Base-by-base conservation (phyloP, 2,888 invertebrate species). In the Acanthacorydalis orientalis region DNA sequence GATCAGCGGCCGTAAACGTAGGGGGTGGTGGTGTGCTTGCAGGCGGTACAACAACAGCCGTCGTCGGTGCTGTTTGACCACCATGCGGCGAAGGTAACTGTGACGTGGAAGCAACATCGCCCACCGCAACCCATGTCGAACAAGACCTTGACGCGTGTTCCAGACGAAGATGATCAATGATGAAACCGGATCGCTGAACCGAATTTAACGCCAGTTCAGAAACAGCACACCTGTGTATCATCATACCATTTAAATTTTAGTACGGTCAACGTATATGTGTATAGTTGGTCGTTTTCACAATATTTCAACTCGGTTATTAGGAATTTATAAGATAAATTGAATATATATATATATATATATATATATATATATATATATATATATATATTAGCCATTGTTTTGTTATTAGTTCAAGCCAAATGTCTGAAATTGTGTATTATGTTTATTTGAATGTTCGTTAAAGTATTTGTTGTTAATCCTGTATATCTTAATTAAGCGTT, bases 121-220 rank as follows among this genome's bases (percentile, higher is more conserved):
- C 88, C 2, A 87, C 86, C 53, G 81, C 87, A 1, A 87, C 88
- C 87, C 88, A 88, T 0, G 87, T 88, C 52, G 85, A 85, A 64
- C 87, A 86, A 0, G 86, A 86, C 4, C 88, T 70, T 9, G 74
- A 77, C 15, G 74, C 69, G 49, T 72, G 70, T 48, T 79, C 78
- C 51, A 81, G 64, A 44, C 76, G 67, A 2, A 73, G 68, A 50
- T 75, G 72, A 53, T 75, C 74, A 48, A 74, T 55, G 44, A 75
- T 58, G 51, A 73, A 68, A 12, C 71, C 68, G 43, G 67, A 68
- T 49, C 74, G 62, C 56, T 75, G 73, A 40, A 74, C 60, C 16
- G 73, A 68, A 53, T 73, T 74, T n/a, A 77, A 63, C 1, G 74
- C 75, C 51, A 76, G 57, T 44, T 76, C 75, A 0, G 76, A 77